A percentile compares a stretch with the other conserved stretches of the same genome.
Evolutionary conservation across 2,888 invertebrate genomes (phyloP).

Genomic region (Hirtodrosophila trivittata): DNA sequence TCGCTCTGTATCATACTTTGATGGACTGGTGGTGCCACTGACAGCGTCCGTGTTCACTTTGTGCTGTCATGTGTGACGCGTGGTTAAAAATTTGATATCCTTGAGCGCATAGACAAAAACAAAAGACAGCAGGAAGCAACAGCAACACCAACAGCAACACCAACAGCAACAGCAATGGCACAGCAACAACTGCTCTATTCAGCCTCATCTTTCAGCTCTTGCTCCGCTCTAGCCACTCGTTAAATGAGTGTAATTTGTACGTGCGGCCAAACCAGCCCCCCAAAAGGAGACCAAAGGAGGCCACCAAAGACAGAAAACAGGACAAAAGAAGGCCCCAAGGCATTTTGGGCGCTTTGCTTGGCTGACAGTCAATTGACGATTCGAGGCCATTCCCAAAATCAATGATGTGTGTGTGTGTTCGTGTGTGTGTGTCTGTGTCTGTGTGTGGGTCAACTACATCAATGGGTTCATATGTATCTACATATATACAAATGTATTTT

Average conservation of each 20-base stretch:
- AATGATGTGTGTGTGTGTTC: slow-evolving; percentile 16
- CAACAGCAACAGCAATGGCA: background rate
- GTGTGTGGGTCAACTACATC: slow-evolving; percentile 1
- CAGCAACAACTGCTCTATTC: background rate
- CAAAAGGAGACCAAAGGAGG: background rate
- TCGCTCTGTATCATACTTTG: no score
- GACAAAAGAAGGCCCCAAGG: slow-evolving; percentile 22
- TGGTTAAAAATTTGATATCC: slow-evolving; percentile 78
- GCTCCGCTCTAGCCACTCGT: slow-evolving; percentile 13
- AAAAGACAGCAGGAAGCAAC: slow-evolving; percentile 28
- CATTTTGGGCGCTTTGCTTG: slow-evolving; percentile 14
- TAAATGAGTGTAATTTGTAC: slow-evolving; percentile 35
- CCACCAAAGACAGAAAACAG: slow-evolving; percentile 8
- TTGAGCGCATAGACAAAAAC: slow-evolving; percentile 52
- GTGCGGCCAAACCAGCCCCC: slow-evolving; percentile 1
- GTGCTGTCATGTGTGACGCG: slow-evolving; percentile 70
- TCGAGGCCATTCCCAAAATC: slow-evolving; percentile 33
- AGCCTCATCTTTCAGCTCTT: background rate
- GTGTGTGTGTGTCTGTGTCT: background rate
- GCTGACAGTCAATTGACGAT: slow-evolving; percentile 28
- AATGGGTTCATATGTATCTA: no score
- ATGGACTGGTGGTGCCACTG: slow-evolving; percentile 2
- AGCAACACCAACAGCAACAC: background rate
- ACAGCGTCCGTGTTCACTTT: slow-evolving; percentile 13
- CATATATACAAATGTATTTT: background rate